These are phyloP conservation scores for Trichonephila clavata DNA, from an alignment of 1,140 invertebrate species.

Conservation along the genomic window DNA sequence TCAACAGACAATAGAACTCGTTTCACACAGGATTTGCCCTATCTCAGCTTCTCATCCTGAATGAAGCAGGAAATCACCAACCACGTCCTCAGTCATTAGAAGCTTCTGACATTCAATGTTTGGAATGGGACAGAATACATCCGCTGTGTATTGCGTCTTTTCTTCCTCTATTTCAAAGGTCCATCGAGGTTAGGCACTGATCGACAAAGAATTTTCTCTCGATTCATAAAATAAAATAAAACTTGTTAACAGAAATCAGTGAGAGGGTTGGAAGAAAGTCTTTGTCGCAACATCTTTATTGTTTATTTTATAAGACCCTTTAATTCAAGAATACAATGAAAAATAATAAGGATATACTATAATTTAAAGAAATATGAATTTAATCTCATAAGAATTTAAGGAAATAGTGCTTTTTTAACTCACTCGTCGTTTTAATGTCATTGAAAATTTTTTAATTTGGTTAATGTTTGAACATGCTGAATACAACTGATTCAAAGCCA, in stretches of 20 bases:
- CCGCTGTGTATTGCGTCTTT: not conserved
- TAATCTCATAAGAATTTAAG: no score
- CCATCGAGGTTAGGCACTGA: not conserved
- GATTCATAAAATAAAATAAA: no score
- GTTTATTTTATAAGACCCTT: no score
- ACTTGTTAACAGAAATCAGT: not conserved
- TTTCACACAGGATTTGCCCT: constrained; percentile 31
- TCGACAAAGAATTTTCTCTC: not conserved
- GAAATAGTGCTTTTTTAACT: no score
- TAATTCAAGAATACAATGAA: no score
- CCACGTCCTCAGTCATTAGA: constrained; percentile 42
- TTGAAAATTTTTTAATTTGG: no score
- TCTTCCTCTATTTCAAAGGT: not conserved
- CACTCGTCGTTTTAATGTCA: no score
- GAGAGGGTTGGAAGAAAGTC: not conserved
- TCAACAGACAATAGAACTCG: not conserved
- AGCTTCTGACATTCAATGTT: constrained; percentile 34
- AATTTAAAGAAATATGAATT: no score
- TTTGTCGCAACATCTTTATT: no score
- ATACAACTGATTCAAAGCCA: no score
- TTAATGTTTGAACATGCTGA: no score
- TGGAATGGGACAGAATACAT: not conserved
- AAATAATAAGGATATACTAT: no score
- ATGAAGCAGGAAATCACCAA: constrained; percentile 44
- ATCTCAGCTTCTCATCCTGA: constrained; percentile 27